These are phyloP conservation scores for Daubentonia madagascariensis DNA, from an alignment of 2,113 vertebrate genomes.

Conservation along the genomic window DNA sequence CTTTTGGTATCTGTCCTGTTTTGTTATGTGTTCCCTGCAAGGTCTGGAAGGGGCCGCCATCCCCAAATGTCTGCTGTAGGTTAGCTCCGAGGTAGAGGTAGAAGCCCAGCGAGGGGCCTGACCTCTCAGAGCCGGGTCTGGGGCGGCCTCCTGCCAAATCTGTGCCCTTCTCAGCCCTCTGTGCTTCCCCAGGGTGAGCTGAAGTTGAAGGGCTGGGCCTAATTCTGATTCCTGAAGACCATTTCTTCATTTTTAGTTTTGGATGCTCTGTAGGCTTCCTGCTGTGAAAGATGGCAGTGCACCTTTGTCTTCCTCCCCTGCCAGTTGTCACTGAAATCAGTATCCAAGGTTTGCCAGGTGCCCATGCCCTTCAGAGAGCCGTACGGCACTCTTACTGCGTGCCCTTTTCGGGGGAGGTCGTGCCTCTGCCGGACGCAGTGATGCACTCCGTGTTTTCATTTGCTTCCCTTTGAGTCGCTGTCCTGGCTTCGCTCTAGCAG, in stretches of 20 bases:
- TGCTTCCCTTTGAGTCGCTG: not conserved
- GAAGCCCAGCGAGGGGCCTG: too few relatives aligned
- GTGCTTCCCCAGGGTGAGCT: not conserved
- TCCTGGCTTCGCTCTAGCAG: too few relatives aligned
- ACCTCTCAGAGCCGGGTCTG: not conserved
- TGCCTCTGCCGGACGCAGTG: not conserved
- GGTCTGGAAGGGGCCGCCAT: not conserved
- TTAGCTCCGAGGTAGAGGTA: not conserved
- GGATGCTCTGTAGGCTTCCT: not conserved
- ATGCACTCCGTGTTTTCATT: not conserved
- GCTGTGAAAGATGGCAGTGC: not conserved
- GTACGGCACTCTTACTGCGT: too few relatives aligned
- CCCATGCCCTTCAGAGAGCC: too few relatives aligned
- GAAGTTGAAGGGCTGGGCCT: not conserved
- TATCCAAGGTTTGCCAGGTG: not conserved
- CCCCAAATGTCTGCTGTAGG: not conserved
- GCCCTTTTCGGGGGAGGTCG: too few relatives aligned
- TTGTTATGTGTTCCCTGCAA: too few relatives aligned
- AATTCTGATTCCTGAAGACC: not conserved
- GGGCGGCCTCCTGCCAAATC: not conserved
- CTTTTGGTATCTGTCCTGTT: too few relatives aligned
- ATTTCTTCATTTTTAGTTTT: not conserved
- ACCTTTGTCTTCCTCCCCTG: too few relatives aligned
- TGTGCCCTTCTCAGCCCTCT: fast-evolving
- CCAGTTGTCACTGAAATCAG: not conserved